Evolutionary conservation across 2,888 invertebrate genomes (phyloP).

Genomic region (Sinelater perroti): DNA sequence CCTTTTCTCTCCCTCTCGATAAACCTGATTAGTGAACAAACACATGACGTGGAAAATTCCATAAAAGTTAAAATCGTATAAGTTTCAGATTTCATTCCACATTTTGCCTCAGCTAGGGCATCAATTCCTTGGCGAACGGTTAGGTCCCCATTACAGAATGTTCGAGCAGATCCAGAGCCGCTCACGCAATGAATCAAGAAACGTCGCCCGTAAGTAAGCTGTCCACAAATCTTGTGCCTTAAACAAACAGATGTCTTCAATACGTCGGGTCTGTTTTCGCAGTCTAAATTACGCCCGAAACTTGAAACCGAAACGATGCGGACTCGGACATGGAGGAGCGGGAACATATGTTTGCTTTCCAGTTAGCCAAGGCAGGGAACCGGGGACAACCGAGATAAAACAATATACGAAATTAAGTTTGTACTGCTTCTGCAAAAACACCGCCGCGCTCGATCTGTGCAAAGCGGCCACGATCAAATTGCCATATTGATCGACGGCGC

Average conservation of each 20-base stretch:
- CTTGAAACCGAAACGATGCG: slow-evolving; percentile 34
- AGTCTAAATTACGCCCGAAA: slow-evolving; percentile 36
- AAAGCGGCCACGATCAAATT: too few species aligned
- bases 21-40: too few species aligned
- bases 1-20: too few species aligned
- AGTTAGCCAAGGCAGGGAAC: slow-evolving; percentile 24
- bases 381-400: slow-evolving; percentile 27
- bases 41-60: too few species aligned
- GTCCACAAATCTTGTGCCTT: slow-evolving; percentile 28
- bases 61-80: too few species aligned
- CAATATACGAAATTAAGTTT: slow-evolving; percentile 33
- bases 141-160: too few species aligned
- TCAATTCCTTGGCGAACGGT: too few species aligned
- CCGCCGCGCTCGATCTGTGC: slow-evolving; percentile 7
- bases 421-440: slow-evolving; percentile 29
- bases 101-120: too few species aligned
- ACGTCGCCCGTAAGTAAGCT: slow-evolving; percentile 17
- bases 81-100: too few species aligned
- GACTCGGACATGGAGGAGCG: slow-evolving; percentile 33
- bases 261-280: slow-evolving; percentile 34
- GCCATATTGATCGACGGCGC: too few species aligned
- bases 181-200: slow-evolving; percentile 21
- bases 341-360: slow-evolving; percentile 37
- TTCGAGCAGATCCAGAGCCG: too few species aligned
- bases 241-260: slow-evolving; percentile 34